Evolutionary conservation across 2,888 invertebrate genomes (phyloP), one percentile per base, ranked within the genome.

Genomic region (Hoplodrina blanda): DNA sequence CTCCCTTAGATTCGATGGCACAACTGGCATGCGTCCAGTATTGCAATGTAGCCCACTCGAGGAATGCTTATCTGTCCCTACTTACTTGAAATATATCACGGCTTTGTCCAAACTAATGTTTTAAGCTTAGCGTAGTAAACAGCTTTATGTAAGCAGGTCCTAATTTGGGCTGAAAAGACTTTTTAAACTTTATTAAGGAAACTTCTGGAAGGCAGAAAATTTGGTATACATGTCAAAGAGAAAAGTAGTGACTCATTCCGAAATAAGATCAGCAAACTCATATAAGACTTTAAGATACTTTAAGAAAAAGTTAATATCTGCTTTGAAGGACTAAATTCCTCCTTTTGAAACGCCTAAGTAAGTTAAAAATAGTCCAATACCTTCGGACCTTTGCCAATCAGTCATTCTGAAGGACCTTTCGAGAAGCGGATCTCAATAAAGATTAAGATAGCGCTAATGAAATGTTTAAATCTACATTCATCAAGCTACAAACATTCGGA

Each of bases 21-120:
- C 53, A 62, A 66, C 78, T 82, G 84, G 84, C 84, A 78, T 20
- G 15, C 57, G 46, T 82, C 82, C 82, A 82, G 83, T 52, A 68
- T 54, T 61, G 67, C 60, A 20, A 50, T 65, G 74, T 68, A 70
- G 57, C 69, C 72, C 73, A 78, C 78, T 72, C 69, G 54, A 75
- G 75, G 53, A 81, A 71, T 69, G 84, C 78, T 83, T 83, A 83
- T 76, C 81, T 78, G 72, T 75, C 78, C 68, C 62, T 59, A 61
- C 80, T 57, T 25, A 66, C 66, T 60, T 73, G 64, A 82, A 75
- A 82, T 81, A 81, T 77, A 82, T 73, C 72, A 75, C 57, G 53
- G 54, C 72, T 72, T 71, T 78, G 68, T 72, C 49, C 72, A 53
- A 63, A 65, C 69, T n/a, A 81, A 82, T 70, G 59, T 74, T 79